phyloP scores from a whole-genome alignment of 2,113 vertebrate genomes.

The Myotis brandtii region DNA sequence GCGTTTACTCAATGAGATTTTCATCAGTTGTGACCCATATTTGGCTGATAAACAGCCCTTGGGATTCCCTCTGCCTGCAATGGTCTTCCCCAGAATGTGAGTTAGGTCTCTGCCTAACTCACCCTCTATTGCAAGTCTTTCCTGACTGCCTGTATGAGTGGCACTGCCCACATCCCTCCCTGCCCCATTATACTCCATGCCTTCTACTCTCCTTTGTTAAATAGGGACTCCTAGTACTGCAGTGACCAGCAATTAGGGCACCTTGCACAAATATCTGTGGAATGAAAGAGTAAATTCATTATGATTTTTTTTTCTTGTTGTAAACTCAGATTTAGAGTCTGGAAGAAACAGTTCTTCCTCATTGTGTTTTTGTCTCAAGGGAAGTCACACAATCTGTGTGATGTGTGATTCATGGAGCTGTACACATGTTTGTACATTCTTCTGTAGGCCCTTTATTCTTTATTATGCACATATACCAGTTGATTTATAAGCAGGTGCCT shows the following conservation, averaged over 20 bases:
- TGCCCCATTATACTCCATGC: neutral
- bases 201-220: neutral
- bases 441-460: neutral
- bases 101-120: neutral
- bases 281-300: constrained; percentile 15
- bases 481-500: neutral
- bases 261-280: neutral
- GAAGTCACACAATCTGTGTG: neutral
- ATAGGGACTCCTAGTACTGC: neutral
- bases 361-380: neutral
- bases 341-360: neutral
- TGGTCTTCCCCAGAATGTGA: neutral
- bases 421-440: neutral
- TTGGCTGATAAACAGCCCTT: neutral
- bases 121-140: neutral
- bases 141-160: neutral
- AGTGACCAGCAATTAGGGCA: neutral
- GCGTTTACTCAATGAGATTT: neutral
- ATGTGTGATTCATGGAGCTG: neutral
- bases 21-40: neutral
- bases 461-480: neutral
- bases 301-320: neutral
- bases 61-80: neutral
- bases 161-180: neutral
- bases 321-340: neutral